Base-by-base conservation (phyloP, 2,113 vertebrate genomes). In the Macrotus californicus region DNA sequence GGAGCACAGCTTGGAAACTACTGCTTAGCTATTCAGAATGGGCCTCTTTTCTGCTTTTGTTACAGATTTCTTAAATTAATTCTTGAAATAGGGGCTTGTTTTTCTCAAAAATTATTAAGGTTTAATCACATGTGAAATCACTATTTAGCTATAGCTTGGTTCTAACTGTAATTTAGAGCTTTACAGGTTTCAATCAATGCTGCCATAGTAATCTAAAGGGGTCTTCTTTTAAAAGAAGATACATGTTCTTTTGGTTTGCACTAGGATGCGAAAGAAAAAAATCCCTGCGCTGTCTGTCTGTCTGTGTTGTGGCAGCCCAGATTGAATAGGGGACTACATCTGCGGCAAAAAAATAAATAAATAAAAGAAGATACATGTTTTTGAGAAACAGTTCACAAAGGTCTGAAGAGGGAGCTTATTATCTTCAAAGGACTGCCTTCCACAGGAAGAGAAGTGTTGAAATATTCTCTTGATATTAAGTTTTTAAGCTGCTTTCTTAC, bases 41-140 rank as follows among this genome's bases (percentile, higher is more conserved):
- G 29, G n/a, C 64, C 89, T 92, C 39, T 96, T 83, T 90, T 90
- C 76, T 87, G 86, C 39, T 93, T 91, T 87, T 73, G 26, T 93
- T 93, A 56, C 2, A 56, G 41, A 36, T 75, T 96, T 79, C 69
- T 54, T 91, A 89, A 92, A 81, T 84, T 67, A 89, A 81, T 87
- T 93, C n/a, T 88, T 88, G 36, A 81, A 75, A 75, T 69, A 64
- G 10, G 39, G 2, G 7, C 64, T 86, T 86, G 5, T 82, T 88
- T 64, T 85, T 46, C 43, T 70, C 46, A 86, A 94, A 89, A 97
- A 86, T 92, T 83, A 72, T 69, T 93, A 43, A 94, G 81, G 48
- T 96, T 92, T 48, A 77, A 16, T 72, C 24, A 89, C 59, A 72
- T 77, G 50, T 92, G 69, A 92, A 89, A 66, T 89, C 15, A 76